These are phyloP conservation scores for Ormyrus nitidulus DNA, from an alignment of 2,888 invertebrate species.

Conservation along the genomic window DNA sequence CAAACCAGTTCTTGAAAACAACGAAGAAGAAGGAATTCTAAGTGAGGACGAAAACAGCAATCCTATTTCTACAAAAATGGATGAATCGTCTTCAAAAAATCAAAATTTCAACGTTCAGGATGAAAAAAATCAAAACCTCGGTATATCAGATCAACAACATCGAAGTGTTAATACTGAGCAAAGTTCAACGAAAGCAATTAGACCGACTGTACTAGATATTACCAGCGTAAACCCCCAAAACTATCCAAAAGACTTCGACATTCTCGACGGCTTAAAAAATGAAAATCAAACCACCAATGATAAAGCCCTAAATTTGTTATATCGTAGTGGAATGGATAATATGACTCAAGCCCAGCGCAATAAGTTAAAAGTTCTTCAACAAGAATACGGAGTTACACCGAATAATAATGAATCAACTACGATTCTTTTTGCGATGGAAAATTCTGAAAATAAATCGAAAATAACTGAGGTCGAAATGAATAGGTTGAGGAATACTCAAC, in stretches of 20 bases:
- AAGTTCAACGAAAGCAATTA: slow-evolving; percentile 49
- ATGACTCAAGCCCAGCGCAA: slow-evolving; percentile 80
- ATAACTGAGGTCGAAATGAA: slow-evolving; percentile 55
- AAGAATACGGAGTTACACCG: slow-evolving; percentile 62
- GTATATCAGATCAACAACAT: slow-evolving; percentile 7
- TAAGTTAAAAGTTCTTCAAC: slow-evolving; percentile 79
- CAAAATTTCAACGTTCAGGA: slow-evolving; percentile 10
- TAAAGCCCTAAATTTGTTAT: slow-evolving; percentile 35
- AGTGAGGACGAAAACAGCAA: slow-evolving; percentile 46
- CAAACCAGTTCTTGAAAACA: not conserved
- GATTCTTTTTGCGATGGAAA: slow-evolving; percentile 11
- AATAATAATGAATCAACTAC: slow-evolving; percentile 47
- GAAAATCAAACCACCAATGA: too few species aligned
- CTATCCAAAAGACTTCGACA: slow-evolving; percentile 9
- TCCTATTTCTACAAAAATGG: slow-evolving; percentile 20
- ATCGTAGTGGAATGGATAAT: slow-evolving; percentile 70
- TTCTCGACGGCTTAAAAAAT: slow-evolving; percentile 22
- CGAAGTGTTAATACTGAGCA: slow-evolving; percentile 2
- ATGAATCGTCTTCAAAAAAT: not conserved
- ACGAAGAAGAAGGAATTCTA: not conserved
- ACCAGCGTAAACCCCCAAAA: slow-evolving; percentile 16
- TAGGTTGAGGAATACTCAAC: slow-evolving; percentile 56
- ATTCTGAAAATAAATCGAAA: slow-evolving; percentile 7
- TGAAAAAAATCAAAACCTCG: slow-evolving; percentile 57
- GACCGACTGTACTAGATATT: slow-evolving; percentile 62